A percentile compares a stretch with the other conserved stretches of the same genome.
Evolutionary conservation across 2,888 invertebrate genomes (phyloP).

Genomic region (Phragmatobia fuliginosa): DNA sequence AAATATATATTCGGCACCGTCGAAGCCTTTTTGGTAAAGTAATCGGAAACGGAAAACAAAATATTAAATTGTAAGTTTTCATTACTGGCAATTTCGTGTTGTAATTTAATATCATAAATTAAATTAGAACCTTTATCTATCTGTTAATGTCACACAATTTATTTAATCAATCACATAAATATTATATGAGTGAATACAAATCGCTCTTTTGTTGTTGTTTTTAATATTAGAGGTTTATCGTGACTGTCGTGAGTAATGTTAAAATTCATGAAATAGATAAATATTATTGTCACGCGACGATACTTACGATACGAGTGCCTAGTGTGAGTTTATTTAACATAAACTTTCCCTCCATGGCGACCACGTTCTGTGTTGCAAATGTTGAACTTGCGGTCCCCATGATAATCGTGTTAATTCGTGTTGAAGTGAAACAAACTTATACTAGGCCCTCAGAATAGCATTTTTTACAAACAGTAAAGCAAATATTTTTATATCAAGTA

Average conservation of each 20-base stretch:
- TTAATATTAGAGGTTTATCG: not conserved
- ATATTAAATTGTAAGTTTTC: too few species aligned
- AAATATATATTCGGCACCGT: not conserved
- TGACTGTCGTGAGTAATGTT: not conserved
- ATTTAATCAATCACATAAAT: not conserved
- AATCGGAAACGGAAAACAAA: not conserved
- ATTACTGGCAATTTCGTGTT: too few species aligned
- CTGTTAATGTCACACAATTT: not conserved
- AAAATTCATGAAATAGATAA: not conserved
- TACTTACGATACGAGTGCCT: not conserved
- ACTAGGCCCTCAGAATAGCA: too few species aligned
- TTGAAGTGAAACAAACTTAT: too few species aligned
- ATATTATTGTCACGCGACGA: not conserved
- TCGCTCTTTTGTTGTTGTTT: not conserved
- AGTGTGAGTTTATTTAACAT: too few species aligned
- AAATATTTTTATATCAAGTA: not conserved
- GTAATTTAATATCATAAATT: too few species aligned
- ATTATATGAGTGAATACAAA: not conserved
- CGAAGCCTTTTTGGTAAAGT: not conserved
- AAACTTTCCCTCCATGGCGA: too few species aligned
- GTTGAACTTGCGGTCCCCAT: too few species aligned
- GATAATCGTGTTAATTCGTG: too few species aligned
- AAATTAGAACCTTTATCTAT: too few species aligned
- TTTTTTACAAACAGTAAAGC: too few species aligned
- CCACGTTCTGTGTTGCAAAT: not conserved